Percentiles rank a stretch among this genome's conserved stretches.
Evolutionary conservation across 2,888 invertebrate genomes (phyloP).

Genomic region (Drosophila ezoana): DNA sequence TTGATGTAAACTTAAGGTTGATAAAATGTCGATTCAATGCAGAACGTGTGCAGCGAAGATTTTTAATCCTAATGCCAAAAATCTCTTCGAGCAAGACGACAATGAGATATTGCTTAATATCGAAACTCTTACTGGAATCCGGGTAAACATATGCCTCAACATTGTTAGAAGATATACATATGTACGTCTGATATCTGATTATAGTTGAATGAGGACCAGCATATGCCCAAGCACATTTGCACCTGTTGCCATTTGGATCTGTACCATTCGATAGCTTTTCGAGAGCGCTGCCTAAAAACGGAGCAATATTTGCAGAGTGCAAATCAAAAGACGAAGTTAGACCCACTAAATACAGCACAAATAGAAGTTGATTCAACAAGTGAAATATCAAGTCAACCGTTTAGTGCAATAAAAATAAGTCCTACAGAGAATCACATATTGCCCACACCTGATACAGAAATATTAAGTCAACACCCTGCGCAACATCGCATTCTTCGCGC

Average conservation of each 20-base stretch:
- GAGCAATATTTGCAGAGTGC: slow-evolving; percentile 15
- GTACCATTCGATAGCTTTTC: slow-evolving; percentile 38
- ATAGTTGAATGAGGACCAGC: slow-evolving; percentile 30
- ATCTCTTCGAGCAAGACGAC: slow-evolving; percentile 37
- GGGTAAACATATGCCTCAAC: slow-evolving; percentile 27
- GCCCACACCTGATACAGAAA: background rate
- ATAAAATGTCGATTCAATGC: slow-evolving; percentile 45
- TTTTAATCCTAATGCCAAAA: slow-evolving; percentile 28
- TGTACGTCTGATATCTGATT: slow-evolving; percentile 1
- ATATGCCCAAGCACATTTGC: slow-evolving; percentile 45
- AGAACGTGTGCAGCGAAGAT: slow-evolving; percentile 45
- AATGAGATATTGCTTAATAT: slow-evolving; percentile 33
- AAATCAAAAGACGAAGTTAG: background rate
- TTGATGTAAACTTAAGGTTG: background rate
- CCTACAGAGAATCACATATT: background rate
- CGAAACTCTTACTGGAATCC: slow-evolving; percentile 41
- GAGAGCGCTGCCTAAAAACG: slow-evolving; percentile 41
- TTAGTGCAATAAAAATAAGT: too few relatives aligned
- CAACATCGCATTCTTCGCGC: background rate
- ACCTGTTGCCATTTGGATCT: slow-evolving; percentile 48
- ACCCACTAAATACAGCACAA: background rate
- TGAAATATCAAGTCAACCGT: background rate
- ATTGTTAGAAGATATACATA: background rate
- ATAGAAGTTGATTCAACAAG: background rate
- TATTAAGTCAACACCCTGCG: background rate